phyloP scores from a whole-genome alignment of 2,113 vertebrate species.

The Garra rufa region DNA sequence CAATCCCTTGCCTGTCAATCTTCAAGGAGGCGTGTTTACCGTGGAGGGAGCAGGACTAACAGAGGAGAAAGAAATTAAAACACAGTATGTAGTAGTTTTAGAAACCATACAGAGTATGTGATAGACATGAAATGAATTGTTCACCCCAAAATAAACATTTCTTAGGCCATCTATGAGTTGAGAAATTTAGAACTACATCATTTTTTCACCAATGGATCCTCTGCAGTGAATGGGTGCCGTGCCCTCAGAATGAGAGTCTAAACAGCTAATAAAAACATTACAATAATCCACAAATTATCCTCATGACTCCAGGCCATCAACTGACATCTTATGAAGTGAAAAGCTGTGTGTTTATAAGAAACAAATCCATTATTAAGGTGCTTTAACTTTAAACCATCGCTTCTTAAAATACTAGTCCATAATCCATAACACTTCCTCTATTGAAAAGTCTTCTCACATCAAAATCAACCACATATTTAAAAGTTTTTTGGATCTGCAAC shows the following conservation, averaged over 20 bases:
- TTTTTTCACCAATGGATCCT: background rate
- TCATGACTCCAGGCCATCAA: no score
- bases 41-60: slow-evolving; percentile 78
- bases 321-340: no score
- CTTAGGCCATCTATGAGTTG: background rate
- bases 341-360: no score
- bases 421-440: background rate
- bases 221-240: background rate
- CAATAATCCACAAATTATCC: background rate
- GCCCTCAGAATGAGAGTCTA: background rate
- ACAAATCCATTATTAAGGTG: no score
- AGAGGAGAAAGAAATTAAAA: slow-evolving; percentile 62
- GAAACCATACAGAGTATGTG: background rate
- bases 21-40: slow-evolving; percentile 75
- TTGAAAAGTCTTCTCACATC: background rate
- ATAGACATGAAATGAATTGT: background rate
- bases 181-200: background rate
- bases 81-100: slow-evolving; percentile 67
- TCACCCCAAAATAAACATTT: background rate
- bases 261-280: background rate
- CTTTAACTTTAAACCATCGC: no score
- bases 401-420: background rate
- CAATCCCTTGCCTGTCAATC: slow-evolving; percentile 75
- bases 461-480: background rate
- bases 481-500: background rate